phyloP scores from a whole-genome alignment of 1,140 invertebrate species.

The Neelides sp. region DNA sequence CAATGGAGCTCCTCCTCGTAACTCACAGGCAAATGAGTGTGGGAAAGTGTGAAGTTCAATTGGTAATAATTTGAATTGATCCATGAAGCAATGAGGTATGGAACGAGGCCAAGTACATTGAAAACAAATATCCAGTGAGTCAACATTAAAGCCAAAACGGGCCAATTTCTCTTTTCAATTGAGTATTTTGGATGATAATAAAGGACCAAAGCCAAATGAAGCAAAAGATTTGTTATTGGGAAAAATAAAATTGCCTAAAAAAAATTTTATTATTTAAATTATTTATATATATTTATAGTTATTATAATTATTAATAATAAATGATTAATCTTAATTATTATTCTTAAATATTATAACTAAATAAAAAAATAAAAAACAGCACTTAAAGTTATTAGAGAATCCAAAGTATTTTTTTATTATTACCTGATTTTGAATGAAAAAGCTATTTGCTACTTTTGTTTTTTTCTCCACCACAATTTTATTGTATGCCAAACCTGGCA shows the following conservation, averaged over 20 bases:
- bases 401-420: too few relatives aligned
- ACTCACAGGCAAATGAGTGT: conserved; percentile 3
- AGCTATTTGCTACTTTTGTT: conserved; percentile 19
- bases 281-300: too few relatives aligned
- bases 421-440: conserved; percentile 30
- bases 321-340: too few relatives aligned
- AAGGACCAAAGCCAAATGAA: too few relatives aligned
- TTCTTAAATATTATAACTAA: too few relatives aligned
- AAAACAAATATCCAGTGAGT: too few relatives aligned
- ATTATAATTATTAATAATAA: too few relatives aligned
- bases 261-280: background rate
- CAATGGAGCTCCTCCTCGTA: conserved; percentile 2
- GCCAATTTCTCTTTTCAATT: background rate
- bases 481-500: conserved; percentile 29
- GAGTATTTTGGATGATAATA: too few relatives aligned
- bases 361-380: background rate
- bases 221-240: background rate
- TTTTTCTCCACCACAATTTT: conserved; percentile 22
- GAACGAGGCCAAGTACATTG: background rate
- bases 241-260: background rate
- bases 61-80: too few relatives aligned
- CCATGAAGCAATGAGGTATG: too few relatives aligned
- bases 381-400: conserved; percentile 3
- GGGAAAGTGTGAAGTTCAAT: conserved; percentile 4
- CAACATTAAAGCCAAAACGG: background rate